Percentiles rank a stretch among this genome's conserved stretches.
phyloP scores from a whole-genome alignment of 2,888 invertebrate genomes.

The Drosophila yooni region DNA sequence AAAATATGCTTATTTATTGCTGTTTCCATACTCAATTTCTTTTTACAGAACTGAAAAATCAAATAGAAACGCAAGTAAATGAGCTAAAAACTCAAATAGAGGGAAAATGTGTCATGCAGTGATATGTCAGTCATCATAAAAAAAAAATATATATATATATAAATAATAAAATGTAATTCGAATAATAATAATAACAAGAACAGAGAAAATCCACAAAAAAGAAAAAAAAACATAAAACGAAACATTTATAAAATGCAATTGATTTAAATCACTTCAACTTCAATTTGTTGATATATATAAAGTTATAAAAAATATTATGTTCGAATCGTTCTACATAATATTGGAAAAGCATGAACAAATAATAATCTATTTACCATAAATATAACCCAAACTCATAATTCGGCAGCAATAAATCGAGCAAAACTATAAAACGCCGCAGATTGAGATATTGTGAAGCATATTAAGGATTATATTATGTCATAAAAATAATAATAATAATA shows the following conservation, averaged over 20 bases:
- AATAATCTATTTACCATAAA: conserved; percentile 41
- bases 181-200: conserved; percentile 28
- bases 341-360: conserved; percentile 38
- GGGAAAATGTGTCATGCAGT: conserved; percentile 98
- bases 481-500: conserved; percentile 44
- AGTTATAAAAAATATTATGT: conserved; percentile 50
- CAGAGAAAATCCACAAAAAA: conserved; percentile 8
- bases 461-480: conserved; percentile 39
- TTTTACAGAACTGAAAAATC: conserved; percentile 97
- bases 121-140: conserved; percentile 87
- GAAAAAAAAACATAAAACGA: conserved; percentile 22
- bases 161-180: conserved; percentile 51
- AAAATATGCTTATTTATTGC: conserved; percentile 85
- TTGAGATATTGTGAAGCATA: conserved; percentile 37
- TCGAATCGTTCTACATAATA: conserved; percentile 50
- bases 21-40: conserved; percentile 85
- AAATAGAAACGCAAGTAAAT: conserved; percentile 98
- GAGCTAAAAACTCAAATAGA: conserved; percentile 98
- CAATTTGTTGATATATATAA: conserved; percentile 67
- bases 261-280: conserved; percentile 61
- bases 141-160: conserved; percentile 19
- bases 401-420: conserved; percentile 59
- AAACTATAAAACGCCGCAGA: conserved; percentile 41
- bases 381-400: conserved; percentile 40
- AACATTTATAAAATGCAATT: conserved; percentile 59